Conservation (phyloP, 2,113 vertebrate genomes). For the Smithornis capensis region DNA sequence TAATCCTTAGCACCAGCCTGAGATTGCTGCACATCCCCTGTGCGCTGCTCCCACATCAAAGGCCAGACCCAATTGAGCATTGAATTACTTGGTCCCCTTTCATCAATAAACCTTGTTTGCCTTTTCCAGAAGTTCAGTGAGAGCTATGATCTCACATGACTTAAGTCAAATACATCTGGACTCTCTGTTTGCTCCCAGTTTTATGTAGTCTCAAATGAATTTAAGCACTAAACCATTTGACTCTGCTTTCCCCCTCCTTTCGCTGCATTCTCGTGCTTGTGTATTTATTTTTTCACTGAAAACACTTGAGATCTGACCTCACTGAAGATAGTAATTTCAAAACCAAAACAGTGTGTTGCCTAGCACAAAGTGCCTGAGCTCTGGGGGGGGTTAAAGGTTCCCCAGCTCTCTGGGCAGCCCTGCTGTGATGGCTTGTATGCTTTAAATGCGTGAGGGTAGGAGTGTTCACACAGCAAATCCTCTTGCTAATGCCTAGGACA, state of each 20-base stretch:
- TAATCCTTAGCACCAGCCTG: background rate
- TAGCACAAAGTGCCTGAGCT: background rate
- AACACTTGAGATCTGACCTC: conserved; percentile 1
- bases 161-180: background rate
- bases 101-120: background rate
- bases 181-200: background rate
- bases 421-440: background rate
- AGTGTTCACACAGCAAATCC: background rate
- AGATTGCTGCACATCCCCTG: background rate
- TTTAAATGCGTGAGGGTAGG: background rate
- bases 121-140: background rate
- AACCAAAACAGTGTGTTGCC: conserved; percentile 20
- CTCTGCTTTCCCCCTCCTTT: background rate
- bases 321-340: background rate
- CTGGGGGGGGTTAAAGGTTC: background rate
- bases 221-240: background rate
- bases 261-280: background rate
- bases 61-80: background rate
- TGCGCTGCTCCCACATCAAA: background rate
- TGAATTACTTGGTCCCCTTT: background rate
- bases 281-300: conserved; percentile 16
- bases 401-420: background rate
- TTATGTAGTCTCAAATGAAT: background rate
- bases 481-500: background rate
- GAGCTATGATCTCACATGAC: background rate